phyloP scores from a whole-genome alignment of 2,888 invertebrate genomes.

The Seira musarum region DNA sequence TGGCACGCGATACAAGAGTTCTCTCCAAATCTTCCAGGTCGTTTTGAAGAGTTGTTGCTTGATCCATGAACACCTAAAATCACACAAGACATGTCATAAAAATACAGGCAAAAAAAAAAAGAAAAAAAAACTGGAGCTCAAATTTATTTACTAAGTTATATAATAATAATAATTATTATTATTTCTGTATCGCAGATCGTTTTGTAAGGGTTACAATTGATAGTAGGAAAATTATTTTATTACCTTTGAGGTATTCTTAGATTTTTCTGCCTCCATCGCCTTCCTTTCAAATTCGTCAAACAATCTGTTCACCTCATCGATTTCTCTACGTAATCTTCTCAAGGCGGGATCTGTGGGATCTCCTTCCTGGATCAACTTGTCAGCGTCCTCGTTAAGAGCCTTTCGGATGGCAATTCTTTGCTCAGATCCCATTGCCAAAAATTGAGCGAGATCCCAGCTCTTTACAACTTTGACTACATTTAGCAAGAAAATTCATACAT shows the following conservation, averaged over 20 bases:
- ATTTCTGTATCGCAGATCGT: too few species aligned
- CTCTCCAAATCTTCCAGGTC: constrained; percentile 90
- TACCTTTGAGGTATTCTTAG: constrained; percentile 88
- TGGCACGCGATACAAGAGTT: constrained; percentile 85
- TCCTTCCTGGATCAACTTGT: constrained; percentile 95
- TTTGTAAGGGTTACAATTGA: too few species aligned
- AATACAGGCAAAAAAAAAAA: too few species aligned
- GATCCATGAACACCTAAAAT: constrained; percentile 89
- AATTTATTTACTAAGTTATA: too few species aligned
- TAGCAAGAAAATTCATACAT: too few species aligned
- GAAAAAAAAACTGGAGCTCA: too few species aligned
- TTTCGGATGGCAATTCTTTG: constrained; percentile 95
- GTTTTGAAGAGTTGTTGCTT: constrained; percentile 84
- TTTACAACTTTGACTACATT: too few species aligned
- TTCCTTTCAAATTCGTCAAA: constrained; percentile 94
- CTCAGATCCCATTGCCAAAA: constrained; percentile 96
- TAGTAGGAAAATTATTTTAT: too few species aligned
- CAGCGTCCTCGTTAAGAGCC: constrained; percentile 97
- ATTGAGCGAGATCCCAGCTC: constrained; percentile 81
- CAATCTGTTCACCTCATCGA: constrained; percentile 94
- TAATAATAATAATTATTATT: too few species aligned
- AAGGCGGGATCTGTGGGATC: constrained; percentile 96
- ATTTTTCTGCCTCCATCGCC: constrained; percentile 86
- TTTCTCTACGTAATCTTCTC: constrained; percentile 88
- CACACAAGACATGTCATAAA: too few species aligned